Evolutionary conservation across 2,797 vertebrate genomes (phyloP).

Genomic region (Mallotus villosus): DNA sequence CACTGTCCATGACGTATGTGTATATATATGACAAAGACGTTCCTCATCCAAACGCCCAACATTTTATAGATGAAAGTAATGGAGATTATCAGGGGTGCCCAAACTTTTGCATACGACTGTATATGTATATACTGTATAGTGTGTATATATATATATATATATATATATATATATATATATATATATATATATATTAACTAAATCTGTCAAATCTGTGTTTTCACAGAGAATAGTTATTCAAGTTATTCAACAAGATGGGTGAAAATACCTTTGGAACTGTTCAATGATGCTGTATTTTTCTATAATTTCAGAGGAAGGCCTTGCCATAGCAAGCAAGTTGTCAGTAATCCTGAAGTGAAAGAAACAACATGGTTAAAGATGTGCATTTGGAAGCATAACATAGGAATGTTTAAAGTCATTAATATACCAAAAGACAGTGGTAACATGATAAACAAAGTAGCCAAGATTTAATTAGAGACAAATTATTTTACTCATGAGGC

Average conservation of each 20-base stretch:
- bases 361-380: conserved; percentile 19
- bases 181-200: neutral
- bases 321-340: conserved; percentile 93
- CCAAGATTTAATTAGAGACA: neutral
- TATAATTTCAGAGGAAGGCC: conserved; percentile 93
- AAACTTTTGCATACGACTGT: no score
- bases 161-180: neutral
- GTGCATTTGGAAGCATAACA: neutral
- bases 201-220: neutral
- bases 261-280: conserved; percentile 86
- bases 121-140: no score
- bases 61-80: no score
- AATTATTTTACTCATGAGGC: neutral
- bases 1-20: no score
- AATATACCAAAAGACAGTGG: no score
- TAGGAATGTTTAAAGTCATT: neutral
- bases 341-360: conserved; percentile 86
- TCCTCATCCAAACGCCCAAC: no score
- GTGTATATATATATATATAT: neutral
- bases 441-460: neutral
- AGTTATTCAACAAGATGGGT: neutral
- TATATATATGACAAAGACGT: no score
- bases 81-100: no score
- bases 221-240: neutral
- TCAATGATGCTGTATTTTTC: conserved; percentile 90